phyloP scores from a whole-genome alignment of 2,113 vertebrate species.

The Pontoporia blainvillei region DNA sequence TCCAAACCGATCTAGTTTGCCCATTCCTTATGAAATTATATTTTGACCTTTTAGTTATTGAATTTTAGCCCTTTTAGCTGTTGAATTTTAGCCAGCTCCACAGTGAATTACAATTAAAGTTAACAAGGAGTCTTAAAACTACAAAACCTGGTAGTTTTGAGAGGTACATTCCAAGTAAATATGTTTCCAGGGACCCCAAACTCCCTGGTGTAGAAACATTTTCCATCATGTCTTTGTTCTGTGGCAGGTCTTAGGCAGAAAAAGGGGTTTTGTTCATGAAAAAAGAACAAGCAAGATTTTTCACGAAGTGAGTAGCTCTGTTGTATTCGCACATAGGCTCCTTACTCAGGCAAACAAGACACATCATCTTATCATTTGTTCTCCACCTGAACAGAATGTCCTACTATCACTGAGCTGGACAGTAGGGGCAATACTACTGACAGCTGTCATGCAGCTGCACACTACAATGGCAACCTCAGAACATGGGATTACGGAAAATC shows the following conservation, averaged over 20 bases:
- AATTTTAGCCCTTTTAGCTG: slow-evolving; percentile 21
- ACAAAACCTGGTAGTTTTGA: not conserved
- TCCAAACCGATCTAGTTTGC: not conserved
- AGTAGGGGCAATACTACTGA: not conserved
- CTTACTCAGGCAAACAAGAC: not conserved
- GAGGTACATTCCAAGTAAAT: not conserved
- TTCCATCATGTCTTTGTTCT: not conserved
- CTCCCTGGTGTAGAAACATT: not conserved
- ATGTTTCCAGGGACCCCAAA: not conserved
- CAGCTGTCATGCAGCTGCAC: not conserved
- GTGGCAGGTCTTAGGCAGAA: not conserved
- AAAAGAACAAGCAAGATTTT: not conserved
- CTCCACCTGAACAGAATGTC: not conserved
- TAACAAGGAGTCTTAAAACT: not conserved
- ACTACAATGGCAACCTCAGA: not conserved
- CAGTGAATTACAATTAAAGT: not conserved
- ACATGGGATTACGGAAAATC: not conserved
- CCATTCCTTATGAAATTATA: slow-evolving; percentile 7
- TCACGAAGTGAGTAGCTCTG: not conserved
- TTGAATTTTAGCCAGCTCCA: not conserved
- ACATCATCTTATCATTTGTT: not conserved
- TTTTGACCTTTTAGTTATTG: slow-evolving; percentile 35
- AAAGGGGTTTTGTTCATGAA: not conserved
- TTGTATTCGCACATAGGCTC: not conserved
- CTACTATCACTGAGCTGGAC: too few relatives aligned